Percentiles rank a stretch among this genome's conserved stretches.
Conservation (phyloP, 1,140 invertebrate genomes). For the Drosophila tsacasi region DNA sequence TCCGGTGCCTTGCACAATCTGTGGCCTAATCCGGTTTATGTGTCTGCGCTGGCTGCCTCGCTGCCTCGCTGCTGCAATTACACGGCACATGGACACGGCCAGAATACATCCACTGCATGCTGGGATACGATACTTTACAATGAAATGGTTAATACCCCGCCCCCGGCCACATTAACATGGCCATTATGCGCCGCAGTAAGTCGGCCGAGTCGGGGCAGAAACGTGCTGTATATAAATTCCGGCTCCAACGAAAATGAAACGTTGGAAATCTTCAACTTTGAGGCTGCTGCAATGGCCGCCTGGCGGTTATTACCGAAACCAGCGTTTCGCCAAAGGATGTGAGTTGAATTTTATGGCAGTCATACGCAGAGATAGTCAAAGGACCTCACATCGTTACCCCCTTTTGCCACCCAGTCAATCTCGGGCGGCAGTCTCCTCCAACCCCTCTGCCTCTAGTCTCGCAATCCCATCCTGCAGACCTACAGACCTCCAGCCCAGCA, state of each 20-base stretch:
- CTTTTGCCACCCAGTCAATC: neutral
- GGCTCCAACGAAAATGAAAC: conserved; percentile 46
- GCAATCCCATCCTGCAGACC: neutral
- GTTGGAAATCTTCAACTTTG: conserved; percentile 61
- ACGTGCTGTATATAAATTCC: conserved; percentile 52
- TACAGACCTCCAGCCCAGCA: conserved; percentile 28
- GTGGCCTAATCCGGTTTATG: conserved; percentile 70
- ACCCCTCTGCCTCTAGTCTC: neutral
- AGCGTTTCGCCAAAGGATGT: conserved; percentile 41
- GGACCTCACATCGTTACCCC: neutral
- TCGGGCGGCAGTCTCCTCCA: neutral
- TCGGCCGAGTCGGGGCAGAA: neutral
- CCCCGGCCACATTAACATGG: conserved; percentile 61
- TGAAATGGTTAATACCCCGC: conserved; percentile 25
- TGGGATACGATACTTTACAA: conserved; percentile 53
- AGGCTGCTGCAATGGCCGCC: conserved; percentile 69
- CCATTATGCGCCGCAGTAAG: conserved; percentile 57
- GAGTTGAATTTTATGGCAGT: conserved; percentile 79
- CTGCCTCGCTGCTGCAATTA: conserved; percentile 55
- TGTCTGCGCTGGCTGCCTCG: conserved; percentile 18
- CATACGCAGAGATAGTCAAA: conserved; percentile 71
- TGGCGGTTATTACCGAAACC: conserved; percentile 70
- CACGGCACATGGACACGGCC: conserved; percentile 25
- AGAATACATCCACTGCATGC: conserved; percentile 1
- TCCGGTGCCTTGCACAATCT: conserved; percentile 35